Conservation (phyloP, 2,113 vertebrate species). For the Ammospiza nelsoni region DNA sequence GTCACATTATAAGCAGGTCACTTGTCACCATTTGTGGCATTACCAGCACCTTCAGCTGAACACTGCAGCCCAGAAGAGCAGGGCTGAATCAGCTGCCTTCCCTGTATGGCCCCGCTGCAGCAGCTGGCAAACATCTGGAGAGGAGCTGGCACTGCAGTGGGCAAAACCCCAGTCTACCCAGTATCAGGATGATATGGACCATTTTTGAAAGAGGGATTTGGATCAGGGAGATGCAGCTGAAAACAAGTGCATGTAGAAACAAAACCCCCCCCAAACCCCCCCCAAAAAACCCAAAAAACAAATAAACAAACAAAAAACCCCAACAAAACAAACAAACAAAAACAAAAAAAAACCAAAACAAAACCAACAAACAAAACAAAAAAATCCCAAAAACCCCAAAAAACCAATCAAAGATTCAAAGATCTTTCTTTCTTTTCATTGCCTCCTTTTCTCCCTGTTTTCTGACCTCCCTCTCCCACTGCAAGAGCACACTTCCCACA, state of each 20-base stretch:
- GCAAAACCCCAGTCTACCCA: not conserved
- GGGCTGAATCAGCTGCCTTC: not conserved
- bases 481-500: not conserved
- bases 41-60: not conserved
- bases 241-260: not conserved
- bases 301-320: too few relatives aligned
- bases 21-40: not conserved
- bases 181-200: not conserved
- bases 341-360: too few relatives aligned
- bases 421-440: not conserved
- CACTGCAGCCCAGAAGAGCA: not conserved
- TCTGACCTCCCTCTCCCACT: not conserved
- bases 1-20: not conserved
- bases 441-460: not conserved
- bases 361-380: too few relatives aligned
- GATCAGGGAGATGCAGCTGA: not conserved
- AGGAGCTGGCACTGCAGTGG: not conserved
- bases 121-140: constrained; percentile 12
- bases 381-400: too few relatives aligned
- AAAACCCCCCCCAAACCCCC: too few relatives aligned
- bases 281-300: too few relatives aligned
- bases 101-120: rapidly evolving
- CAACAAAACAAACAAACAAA: too few relatives aligned
- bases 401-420: not conserved
- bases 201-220: not conserved